Evolutionary conservation across 2,113 vertebrate species (phyloP), one percentile per base, ranked within the genome.

Genomic region (Elachura formosa): DNA sequence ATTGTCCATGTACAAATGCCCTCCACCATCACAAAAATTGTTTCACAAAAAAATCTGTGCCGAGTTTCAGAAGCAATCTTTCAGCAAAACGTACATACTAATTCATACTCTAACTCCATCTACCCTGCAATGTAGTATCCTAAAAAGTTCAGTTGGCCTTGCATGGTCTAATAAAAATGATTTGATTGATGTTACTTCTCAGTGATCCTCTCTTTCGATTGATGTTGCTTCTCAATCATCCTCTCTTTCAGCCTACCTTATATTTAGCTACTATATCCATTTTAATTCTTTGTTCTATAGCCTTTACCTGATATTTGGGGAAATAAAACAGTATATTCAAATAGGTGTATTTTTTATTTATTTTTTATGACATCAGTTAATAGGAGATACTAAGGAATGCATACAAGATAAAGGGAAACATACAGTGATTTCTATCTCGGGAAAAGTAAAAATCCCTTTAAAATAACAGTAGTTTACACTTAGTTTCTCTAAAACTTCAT

Each of bases 241-340:
- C 12, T n/a, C 17, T 51, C 51, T 84, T 87, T 81, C 46, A 84
- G 55, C 26, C 34, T 59, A 26, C 14, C 34, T 87, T 64, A 10
- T 40, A 48, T 78, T 78, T 75, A 71, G 17, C 31, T 76, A 12
- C 28, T 48, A 36, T 40, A 68, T 6, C 23, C 6, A 61, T 69
- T 82, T 91, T 68, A 28, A 38, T 75, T 93, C 14, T 91, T 31
- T 58, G 8, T 76, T 85, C 67, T 73, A 22, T 49, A 54, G 26
- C 11, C 10, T 64, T 84, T 75, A 19, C 23, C 13, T 16, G 28
- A 49, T 36, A 33, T n/a, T 31, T 89, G 17, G 36, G 25, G n/a
- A n/a, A n/a, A n/a, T n/a, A 82, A 94, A 88, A 75, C 2, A 19
- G 9, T 25, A 38, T 87, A 91, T 94, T 89, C 52, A 75, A 22